phyloP scores from a whole-genome alignment of 2,797 vertebrate genomes.

The Odontamblyopus lacepedii region DNA sequence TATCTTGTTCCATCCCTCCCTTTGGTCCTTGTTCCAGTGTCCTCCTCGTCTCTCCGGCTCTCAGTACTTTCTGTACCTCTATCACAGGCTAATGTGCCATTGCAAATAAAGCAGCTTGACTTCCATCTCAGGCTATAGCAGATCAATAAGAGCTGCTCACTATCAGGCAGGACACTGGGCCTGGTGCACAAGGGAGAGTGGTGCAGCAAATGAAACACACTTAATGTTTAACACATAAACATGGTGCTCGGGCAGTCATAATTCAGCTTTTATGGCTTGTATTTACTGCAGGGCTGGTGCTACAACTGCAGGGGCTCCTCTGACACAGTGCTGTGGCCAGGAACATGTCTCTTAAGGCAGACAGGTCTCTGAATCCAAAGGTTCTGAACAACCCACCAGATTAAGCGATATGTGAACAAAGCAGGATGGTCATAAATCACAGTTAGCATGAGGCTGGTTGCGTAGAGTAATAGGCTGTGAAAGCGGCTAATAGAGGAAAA shows the following conservation, averaged over 20 bases:
- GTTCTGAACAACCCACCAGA: constrained; percentile 30
- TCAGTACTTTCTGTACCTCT: constrained; percentile 37
- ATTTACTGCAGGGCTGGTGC: constrained; percentile 65
- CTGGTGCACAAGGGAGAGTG: constrained; percentile 45
- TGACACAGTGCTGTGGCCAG: constrained; percentile 43
- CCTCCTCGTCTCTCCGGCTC: constrained; percentile 33
- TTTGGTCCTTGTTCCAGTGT: constrained; percentile 34
- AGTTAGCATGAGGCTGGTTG: constrained; percentile 38
- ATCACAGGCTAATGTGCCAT: constrained; percentile 66
- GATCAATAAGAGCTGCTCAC: constrained; percentile 77
- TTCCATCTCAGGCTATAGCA: constrained; percentile 69
- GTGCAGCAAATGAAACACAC: constrained; percentile 58
- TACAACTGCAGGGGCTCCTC: constrained; percentile 52
- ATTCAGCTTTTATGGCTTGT: constrained; percentile 62
- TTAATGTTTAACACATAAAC: constrained; percentile 53
- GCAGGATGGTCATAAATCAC: constrained; percentile 50
- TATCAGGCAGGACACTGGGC: constrained; percentile 64
- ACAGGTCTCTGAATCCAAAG: constrained; percentile 51
- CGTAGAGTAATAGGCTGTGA: constrained; percentile 45
- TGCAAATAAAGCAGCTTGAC: constrained; percentile 77
- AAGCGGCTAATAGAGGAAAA: constrained; percentile 56
- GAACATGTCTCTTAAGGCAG: constrained; percentile 53
- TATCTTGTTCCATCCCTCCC: constrained; percentile 52
- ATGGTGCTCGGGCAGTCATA: constrained; percentile 41
- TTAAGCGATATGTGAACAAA: constrained; percentile 53